Evolutionary conservation across 2,797 vertebrate genomes (phyloP).

Genomic region (Mus caroli): DNA sequence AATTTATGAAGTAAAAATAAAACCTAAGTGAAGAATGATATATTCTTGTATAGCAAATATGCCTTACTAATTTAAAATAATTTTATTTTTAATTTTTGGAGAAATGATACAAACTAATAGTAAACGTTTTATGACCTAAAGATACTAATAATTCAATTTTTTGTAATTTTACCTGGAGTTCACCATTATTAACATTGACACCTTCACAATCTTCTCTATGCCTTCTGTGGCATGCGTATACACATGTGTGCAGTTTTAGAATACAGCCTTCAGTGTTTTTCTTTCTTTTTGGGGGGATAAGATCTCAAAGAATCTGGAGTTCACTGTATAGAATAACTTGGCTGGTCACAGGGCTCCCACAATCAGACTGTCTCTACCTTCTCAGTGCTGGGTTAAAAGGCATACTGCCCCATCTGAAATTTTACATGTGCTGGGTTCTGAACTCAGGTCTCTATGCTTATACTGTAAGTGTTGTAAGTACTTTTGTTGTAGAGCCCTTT

Average conservation of each 20-base stretch:
- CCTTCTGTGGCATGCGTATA: neutral
- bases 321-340: neutral
- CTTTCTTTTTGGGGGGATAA: neutral
- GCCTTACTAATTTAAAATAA: neutral
- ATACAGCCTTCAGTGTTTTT: neutral
- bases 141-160: neutral
- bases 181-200: neutral
- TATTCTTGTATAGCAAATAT: neutral
- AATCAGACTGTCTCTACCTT: neutral
- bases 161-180: neutral
- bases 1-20: conserved; percentile 21
- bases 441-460: neutral
- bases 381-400: neutral
- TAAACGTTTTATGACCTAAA: conserved; percentile 15
- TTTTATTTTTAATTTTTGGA: neutral
- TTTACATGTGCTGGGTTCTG: neutral
- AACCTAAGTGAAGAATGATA: neutral
- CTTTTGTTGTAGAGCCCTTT: neutral
- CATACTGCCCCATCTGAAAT: neutral
- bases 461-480: neutral
- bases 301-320: neutral
- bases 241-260: neutral
- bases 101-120: neutral
- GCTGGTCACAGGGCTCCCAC: rapidly evolving
- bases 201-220: neutral